Conservation (phyloP, 2,113 vertebrate genomes). For the Lepidothrix coronata region DNA sequence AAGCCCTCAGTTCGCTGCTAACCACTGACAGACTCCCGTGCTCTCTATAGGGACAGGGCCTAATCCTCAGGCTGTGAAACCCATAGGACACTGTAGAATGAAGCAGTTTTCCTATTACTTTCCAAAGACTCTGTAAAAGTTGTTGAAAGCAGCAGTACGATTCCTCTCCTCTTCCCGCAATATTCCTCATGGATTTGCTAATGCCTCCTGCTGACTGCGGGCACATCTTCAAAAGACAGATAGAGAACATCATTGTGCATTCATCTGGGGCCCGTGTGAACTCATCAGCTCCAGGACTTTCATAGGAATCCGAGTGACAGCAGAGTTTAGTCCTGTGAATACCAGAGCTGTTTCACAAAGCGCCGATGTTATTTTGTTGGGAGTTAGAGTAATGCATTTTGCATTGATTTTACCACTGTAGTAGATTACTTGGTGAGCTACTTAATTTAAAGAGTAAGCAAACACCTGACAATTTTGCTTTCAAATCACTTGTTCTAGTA, state of each 20-base stretch:
- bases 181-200: background rate
- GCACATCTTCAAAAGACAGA: constrained; percentile 8
- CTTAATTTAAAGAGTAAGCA: constrained; percentile 64
- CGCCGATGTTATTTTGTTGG: background rate
- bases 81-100: background rate
- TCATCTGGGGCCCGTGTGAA: background rate
- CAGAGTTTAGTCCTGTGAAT: background rate
- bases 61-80: background rate
- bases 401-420: constrained; percentile 59
- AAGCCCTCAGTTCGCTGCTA: background rate
- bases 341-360: background rate
- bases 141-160: background rate
- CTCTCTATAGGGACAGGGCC: background rate
- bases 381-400: constrained; percentile 56
- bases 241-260: background rate
- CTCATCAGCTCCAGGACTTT: background rate
- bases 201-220: background rate
- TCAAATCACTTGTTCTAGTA: constrained; percentile 21
- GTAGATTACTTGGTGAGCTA: constrained; percentile 48
- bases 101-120: background rate
- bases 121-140: background rate
- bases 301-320: background rate
- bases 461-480: constrained; percentile 48
- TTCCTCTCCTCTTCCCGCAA: background rate
- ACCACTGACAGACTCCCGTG: accelerated